These are phyloP conservation scores for Thripadectes ignobilis DNA, from an alignment of 2,797 vertebrate genomes.

Conservation along the genomic window DNA sequence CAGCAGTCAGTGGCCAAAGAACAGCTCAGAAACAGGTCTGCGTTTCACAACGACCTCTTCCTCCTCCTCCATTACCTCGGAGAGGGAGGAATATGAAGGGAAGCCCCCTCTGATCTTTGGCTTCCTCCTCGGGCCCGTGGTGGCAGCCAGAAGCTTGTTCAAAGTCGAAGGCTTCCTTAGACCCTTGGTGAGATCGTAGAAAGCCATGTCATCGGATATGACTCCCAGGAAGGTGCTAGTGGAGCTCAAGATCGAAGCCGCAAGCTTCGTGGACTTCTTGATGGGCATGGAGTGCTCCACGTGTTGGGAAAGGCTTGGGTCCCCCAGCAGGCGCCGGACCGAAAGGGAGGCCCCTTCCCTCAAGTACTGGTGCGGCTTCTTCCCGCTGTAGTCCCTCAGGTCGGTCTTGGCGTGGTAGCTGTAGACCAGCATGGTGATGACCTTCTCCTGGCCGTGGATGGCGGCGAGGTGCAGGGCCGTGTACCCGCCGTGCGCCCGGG, in stretches of 20 bases:
- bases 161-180: conserved; percentile 80
- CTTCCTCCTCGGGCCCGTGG: conserved; percentile 77
- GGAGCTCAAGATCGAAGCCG: conserved; percentile 77
- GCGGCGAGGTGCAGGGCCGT: conserved; percentile 92
- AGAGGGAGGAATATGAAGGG: conserved; percentile 70
- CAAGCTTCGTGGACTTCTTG: conserved; percentile 70
- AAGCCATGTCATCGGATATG: conserved; percentile 77
- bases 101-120: conserved; percentile 76
- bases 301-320: conserved; percentile 50
- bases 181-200: conserved; percentile 82
- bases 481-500: conserved; percentile 85
- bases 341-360: conserved; percentile 65
- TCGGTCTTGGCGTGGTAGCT: conserved; percentile 78
- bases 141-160: conserved; percentile 85
- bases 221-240: conserved; percentile 80
- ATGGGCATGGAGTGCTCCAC: neutral
- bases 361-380: conserved; percentile 88
- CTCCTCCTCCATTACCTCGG: conserved; percentile 68
- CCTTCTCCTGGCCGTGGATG: conserved; percentile 81
- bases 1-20: conserved; percentile 61
- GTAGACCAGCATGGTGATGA: conserved; percentile 80
- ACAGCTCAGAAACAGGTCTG: conserved; percentile 74
- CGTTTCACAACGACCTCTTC: conserved; percentile 47
- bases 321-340: conserved; percentile 82
- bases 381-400: conserved; percentile 89